A percentile compares a stretch with the other conserved stretches of the same genome.
phyloP scores from a whole-genome alignment of 2,888 invertebrate species.

The Coelinius sp. region DNA sequence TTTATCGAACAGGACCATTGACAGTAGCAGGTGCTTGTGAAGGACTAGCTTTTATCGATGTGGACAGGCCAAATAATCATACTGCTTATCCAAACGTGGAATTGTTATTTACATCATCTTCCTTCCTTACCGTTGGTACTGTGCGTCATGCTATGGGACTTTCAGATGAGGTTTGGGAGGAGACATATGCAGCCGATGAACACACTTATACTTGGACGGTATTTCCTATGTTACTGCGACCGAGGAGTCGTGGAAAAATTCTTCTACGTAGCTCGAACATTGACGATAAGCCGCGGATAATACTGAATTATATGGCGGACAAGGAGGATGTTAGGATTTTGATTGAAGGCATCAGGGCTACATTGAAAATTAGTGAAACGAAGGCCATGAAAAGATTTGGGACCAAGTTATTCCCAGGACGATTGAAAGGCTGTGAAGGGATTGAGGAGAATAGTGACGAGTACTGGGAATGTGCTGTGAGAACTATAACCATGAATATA shows the following conservation, averaged over 20 bases:
- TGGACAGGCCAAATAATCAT: conserved; percentile 73
- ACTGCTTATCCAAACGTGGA: conserved; percentile 80
- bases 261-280: conserved; percentile 76
- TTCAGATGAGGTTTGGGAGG: conserved; percentile 74
- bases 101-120: conserved; percentile 77
- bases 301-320: conserved; percentile 79
- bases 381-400: conserved; percentile 74
- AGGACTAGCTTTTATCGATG: conserved; percentile 75
- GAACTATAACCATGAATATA: conserved; percentile 73
- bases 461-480: conserved; percentile 77
- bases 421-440: conserved; percentile 73
- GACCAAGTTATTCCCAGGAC: conserved; percentile 71
- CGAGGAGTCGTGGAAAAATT: conserved; percentile 77
- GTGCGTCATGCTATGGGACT: conserved; percentile 74
- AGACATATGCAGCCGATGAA: conserved; percentile 73
- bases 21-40: conserved; percentile 75
- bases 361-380: conserved; percentile 73
- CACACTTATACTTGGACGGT: conserved; percentile 61
- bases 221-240: conserved; percentile 74
- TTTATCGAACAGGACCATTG: conserved; percentile 71
- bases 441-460: conserved; percentile 72
- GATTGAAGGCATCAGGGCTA: conserved; percentile 74
- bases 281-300: conserved; percentile 75
- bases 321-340: conserved; percentile 74
- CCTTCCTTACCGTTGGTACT: conserved; percentile 75